Percentiles rank a stretch among this genome's conserved stretches.
These are phyloP conservation scores for Salvelinus alpinus DNA, from an alignment of 2,113 vertebrate genomes.

Conservation along the genomic window DNA sequence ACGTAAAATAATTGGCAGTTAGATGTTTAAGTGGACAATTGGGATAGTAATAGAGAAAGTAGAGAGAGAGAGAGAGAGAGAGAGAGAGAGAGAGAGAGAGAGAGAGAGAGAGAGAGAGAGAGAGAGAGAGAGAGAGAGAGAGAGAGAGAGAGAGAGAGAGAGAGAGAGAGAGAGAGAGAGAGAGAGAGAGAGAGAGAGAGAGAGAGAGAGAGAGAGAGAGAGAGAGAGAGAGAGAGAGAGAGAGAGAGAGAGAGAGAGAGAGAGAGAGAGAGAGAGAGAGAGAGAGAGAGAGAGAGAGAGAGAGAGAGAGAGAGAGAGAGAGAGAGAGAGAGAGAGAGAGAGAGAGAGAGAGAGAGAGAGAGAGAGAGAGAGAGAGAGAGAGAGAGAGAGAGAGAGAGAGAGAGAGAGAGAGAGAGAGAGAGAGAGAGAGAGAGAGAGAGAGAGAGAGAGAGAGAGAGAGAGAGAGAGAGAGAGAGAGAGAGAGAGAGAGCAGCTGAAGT, in stretches of 20 bases:
- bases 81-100: not conserved
- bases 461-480: not conserved
- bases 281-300: not conserved
- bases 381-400: not conserved
- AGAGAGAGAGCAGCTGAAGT: slow-evolving; percentile 7
- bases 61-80: not conserved
- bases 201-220: not conserved
- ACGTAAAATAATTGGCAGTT: not conserved
- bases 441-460: not conserved
- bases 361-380: no score
- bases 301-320: not conserved
- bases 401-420: not conserved
- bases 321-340: not conserved
- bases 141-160: not conserved
- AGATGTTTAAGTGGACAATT: not conserved
- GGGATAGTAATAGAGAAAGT: not conserved
- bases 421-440: not conserved
- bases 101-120: not conserved
- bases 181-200: not conserved
- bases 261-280: not conserved
- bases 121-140: not conserved
- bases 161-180: not conserved
- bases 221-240: not conserved
- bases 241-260: not conserved
- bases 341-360: not conserved